A percentile compares a stretch with the other conserved stretches of the same genome.
phyloP scores from a whole-genome alignment of 2,888 invertebrate genomes.

The Drosophila nigricruria region DNA sequence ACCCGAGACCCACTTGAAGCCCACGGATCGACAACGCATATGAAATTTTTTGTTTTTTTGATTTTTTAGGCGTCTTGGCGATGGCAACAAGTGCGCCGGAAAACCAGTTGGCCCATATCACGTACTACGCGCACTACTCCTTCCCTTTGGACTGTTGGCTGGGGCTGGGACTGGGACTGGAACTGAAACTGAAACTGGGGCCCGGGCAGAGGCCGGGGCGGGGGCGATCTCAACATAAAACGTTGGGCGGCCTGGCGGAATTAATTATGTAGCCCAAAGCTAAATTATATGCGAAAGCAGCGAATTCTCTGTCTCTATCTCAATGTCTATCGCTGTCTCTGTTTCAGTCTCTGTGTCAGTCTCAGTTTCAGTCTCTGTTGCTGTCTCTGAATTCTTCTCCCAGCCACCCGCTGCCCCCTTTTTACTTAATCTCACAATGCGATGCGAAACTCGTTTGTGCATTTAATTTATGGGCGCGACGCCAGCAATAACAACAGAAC shows the following conservation, averaged over 20 bases:
- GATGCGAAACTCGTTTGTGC: conserved; percentile 80
- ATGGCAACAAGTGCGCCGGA: conserved; percentile 76
- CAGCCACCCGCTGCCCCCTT: conserved; percentile 52
- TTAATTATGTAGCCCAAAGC: conserved; percentile 82
- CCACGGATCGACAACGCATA: conserved; percentile 75
- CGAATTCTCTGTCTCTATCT: conserved; percentile 40
- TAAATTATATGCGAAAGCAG: conserved; percentile 82
- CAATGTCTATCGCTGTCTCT: conserved; percentile 10
- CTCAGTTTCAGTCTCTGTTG: conserved; percentile 5
- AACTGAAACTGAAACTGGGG: conserved; percentile 26
- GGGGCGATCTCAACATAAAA: conserved; percentile 53
- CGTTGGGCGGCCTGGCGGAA: conserved; percentile 76
- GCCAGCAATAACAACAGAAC: conserved; percentile 60
- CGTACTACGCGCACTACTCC: conserved; percentile 64
- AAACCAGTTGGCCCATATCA: conserved; percentile 82
- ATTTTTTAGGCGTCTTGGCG: conserved; percentile 57
- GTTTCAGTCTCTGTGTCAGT: conserved; percentile 1
- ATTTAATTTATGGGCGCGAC: conserved; percentile 81
- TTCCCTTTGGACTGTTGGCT: conserved; percentile 38
- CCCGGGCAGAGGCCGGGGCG: neutral
- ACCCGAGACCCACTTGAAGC: conserved; percentile 52
- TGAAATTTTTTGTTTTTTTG: conserved; percentile 54
- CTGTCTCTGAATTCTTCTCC: conserved; percentile 23
- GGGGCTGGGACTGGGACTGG: conserved; percentile 11
- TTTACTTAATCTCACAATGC: conserved; percentile 69